Evolutionary conservation across 2,113 vertebrate species (phyloP), one percentile per base, ranked within the genome.

Genomic region (Spheniscus mendiculus): DNA sequence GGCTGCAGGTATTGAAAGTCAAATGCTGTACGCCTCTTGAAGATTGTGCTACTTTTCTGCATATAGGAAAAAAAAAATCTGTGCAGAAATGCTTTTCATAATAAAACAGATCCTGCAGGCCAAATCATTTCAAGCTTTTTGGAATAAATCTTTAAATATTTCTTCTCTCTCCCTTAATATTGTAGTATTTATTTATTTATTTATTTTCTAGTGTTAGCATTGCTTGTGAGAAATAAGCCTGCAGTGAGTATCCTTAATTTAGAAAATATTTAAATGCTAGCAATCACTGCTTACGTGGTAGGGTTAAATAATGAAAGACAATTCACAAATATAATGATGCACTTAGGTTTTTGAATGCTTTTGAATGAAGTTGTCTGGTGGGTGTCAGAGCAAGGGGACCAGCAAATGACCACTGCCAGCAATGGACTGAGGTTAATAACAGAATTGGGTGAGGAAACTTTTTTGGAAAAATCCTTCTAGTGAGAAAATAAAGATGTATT

Each of bases 41-140:
- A 97, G 84, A 90, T 56, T 53, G 63, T 91, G 49, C 80, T 93
- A 38, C 58, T 92, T 97, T 90, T 87, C 69, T 95, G 70, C 56
- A 72, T 82, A 65, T 29, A 72, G 65, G 55, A 80, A 77, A 79
- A 92, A 82, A 42, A 42, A 42, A 42, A 79, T 94, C 80, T 77
- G 32, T 91, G 56, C 59, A 87, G 63, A 47, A 84, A 50, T 55
- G 15, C 42, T 96, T 97, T 96, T 83, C n/a, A 74, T 74, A 95
- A 84, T 91, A 91, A 96, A 95, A 93, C 42, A 69, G 63, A 87
- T 95, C 83, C 95, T 96, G n/a, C 58, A 91, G 85, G 87, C 66
- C 71, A 93, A 93, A 90, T 83, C 15, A 79, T 76, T 88, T 83
- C 56, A 69, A 87, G 52, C 36, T 92, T 97, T 95, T 96, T 71